Evolutionary conservation across 2,888 invertebrate genomes (phyloP), one percentile per base, ranked within the genome.

Genomic region (Keiferia lycopersicella): DNA sequence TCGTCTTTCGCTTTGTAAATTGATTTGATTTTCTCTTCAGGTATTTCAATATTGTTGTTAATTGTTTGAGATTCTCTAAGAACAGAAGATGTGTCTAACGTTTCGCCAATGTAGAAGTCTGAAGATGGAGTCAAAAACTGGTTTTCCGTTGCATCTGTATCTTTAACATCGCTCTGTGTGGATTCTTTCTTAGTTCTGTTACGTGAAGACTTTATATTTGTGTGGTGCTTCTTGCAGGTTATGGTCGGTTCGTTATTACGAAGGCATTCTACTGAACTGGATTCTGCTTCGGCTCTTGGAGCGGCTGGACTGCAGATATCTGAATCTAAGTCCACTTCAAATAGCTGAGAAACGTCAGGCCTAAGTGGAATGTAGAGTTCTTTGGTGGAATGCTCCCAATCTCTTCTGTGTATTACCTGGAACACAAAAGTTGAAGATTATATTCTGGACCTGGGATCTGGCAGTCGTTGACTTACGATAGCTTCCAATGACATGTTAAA

Each of bases 181-280:
- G 75, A 74, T 62, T 82, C 77, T 45, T 80, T 84, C 62, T 78
- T 79, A 38, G 81, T 83, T 67, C 74, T 84, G 14, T 79, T 79
- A 51, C 78, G 74, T 0, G 89, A 88, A 0, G 82, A 85, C 66
- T 91, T 91, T 41, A 88, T 90, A 62, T 90, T 90, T 0, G 82
- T 83, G 73, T 88, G 77, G 67, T 91, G 90, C 64, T 90, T 90
- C 71, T 90, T 90, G 68, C 90, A 91, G 3, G 78, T 65, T 62
- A 56, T 26, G 0, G 22, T 22, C 1, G 56, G 30, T 34, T 56
- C 56, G 8, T 78, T 76, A 0, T 71, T 75, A 22, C 74, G 78
- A n/a, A 56, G 16, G 6, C 66, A 71, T 61, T 80, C 79, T 3
- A 76, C 69, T 1, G 82, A 80, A 0, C 76, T 78, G 0, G 77